Base-by-base conservation (phyloP, 1,140 invertebrate species). In the Drosophila arawakana region DNA sequence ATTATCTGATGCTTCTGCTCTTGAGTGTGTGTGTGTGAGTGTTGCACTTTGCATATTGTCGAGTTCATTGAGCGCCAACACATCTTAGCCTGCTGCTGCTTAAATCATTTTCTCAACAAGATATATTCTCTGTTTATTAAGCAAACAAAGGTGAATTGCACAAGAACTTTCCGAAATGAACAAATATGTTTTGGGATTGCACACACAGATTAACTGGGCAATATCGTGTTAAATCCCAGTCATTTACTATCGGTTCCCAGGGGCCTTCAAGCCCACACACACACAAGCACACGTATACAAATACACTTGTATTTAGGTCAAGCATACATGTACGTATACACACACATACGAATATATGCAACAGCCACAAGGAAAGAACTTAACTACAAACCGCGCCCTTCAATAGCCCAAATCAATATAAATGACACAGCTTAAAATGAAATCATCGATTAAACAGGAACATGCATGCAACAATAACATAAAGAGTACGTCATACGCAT, bases 371-470 rank as follows among this genome's bases (percentile, higher is more conserved):
- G 50, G 47, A 66, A 37, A 44, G 47, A 49, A 41, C 70, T 50
- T 59, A 46, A 46, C 35, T 57, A 70, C 46, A 50, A 62, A 73
- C 83, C 83, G 83, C 80, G 80, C 83, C 83, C 76, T 86, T 80
- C 73, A 79, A 73, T 59, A 62, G 44, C 34, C 71, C 60, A 78
- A 78, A 81, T 88, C 80, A 72, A 86, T 84, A 84, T 69, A 39
- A 55, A 60, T 66, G 55, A 70, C 73, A 76, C 39, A 41, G 21
- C 39, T 25, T 49, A 71, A 77, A 74, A 71, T 82, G 73, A 80
- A 80, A 72, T 77, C 83, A 86, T 86, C 70, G 83, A 86, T 82
- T 88, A 63, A 86, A 86, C 82, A 86, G 76, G 30, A 70, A 68
- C 43, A 61, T 30, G 25, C 25, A 30, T 30, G 7, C 37, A 72